These are phyloP conservation scores for Platichthys stellatus DNA, from an alignment of 2,113 vertebrate genomes.

Conservation along the genomic window DNA sequence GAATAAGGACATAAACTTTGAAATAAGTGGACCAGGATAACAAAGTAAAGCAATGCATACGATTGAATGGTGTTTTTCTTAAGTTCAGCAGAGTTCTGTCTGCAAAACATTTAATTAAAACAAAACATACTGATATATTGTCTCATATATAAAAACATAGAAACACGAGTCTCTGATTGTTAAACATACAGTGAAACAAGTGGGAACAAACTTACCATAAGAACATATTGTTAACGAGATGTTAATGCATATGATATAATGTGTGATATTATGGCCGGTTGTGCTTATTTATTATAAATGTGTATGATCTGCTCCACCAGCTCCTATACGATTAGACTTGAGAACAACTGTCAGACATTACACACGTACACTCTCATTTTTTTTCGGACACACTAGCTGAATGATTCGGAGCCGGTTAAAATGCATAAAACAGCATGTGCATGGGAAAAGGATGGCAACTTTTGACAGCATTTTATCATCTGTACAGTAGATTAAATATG, in stretches of 20 bases:
- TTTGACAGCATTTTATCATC: background rate
- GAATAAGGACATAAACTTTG: background rate
- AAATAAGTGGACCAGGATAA: conserved; percentile 9
- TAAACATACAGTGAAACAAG: too few relatives aligned
- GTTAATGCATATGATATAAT: too few relatives aligned
- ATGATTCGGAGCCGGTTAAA: background rate
- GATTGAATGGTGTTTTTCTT: too few relatives aligned
- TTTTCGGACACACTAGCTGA: background rate
- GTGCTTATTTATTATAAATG: conserved; percentile 16
- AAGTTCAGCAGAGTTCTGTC: too few relatives aligned
- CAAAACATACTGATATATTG: too few relatives aligned
- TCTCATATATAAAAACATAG: too few relatives aligned
- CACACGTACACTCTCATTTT: background rate
- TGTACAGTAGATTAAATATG: background rate
- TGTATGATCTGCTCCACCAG: background rate
- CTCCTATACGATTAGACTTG: conserved; percentile 26
- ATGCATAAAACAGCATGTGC: conserved; percentile 1
- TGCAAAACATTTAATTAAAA: too few relatives aligned
- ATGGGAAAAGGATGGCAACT: background rate
- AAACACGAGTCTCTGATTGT: too few relatives aligned
- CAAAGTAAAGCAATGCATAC: conserved; percentile 8
- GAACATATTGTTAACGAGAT: too few relatives aligned
- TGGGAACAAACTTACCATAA: too few relatives aligned
- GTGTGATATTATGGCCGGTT: too few relatives aligned
- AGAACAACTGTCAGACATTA: background rate